These are phyloP conservation scores for Helleia helle DNA, from an alignment of 2,888 invertebrate genomes.

Conservation along the genomic window DNA sequence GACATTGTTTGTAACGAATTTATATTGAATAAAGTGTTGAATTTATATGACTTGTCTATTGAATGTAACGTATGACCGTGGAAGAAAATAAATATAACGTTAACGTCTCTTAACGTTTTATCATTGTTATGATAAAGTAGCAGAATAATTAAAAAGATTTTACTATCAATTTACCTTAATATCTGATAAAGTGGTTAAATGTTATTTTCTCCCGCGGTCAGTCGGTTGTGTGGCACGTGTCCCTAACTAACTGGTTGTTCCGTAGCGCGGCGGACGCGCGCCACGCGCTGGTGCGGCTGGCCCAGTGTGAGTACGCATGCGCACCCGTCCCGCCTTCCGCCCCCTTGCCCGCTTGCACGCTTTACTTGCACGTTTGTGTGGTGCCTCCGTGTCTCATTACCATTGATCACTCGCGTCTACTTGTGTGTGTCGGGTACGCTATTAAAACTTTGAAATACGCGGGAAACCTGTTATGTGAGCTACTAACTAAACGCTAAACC, in stretches of 20 bases:
- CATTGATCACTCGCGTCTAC: too few species aligned
- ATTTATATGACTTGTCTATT: slow-evolving; percentile 26
- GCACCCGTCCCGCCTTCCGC: slow-evolving; percentile 31
- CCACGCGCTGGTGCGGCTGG: slow-evolving; percentile 92
- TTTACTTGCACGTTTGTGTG: slow-evolving; percentile 11
- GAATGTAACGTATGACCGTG: neutral
- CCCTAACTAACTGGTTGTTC: slow-evolving; percentile 33
- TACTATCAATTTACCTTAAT: too few species aligned
- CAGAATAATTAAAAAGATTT: too few species aligned
- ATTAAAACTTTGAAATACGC: neutral
- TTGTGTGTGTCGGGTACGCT: neutral
- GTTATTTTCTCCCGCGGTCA: neutral
- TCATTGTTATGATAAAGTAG: too few species aligned
- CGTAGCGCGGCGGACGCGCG: slow-evolving; percentile 78
- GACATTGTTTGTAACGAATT: slow-evolving; percentile 32
- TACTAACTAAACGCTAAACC: neutral
- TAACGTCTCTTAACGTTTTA: too few species aligned
- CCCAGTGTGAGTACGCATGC: slow-evolving; percentile 87
- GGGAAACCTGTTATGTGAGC: slow-evolving; percentile 3
- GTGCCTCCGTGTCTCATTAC: slow-evolving; percentile 13
- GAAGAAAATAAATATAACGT: neutral
- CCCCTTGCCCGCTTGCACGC: slow-evolving; percentile 19
- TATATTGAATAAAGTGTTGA: slow-evolving; percentile 37
- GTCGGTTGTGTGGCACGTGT: slow-evolving; percentile 6
- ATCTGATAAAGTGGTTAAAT: too few species aligned